These are phyloP conservation scores for Diorhabda carinulata DNA, from an alignment of 1,140 invertebrate genomes.

Conservation along the genomic window DNA sequence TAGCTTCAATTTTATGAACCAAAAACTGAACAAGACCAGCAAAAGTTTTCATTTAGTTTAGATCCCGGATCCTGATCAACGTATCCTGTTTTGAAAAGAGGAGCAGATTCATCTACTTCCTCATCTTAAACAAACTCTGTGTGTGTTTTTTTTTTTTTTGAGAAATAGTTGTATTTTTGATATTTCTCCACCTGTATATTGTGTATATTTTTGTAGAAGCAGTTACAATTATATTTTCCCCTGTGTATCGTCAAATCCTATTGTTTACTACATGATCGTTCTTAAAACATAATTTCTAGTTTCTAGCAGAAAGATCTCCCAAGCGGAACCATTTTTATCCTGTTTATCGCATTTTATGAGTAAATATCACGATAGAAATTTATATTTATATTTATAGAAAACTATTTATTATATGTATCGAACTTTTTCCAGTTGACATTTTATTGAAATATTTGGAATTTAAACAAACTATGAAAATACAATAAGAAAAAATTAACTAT, in stretches of 20 bases:
- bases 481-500: too few species aligned
- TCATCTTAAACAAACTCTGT: neutral
- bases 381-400: too few species aligned
- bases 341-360: too few species aligned
- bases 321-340: too few species aligned
- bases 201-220: constrained; percentile 40
- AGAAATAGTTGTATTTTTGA: constrained; percentile 38
- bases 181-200: constrained; percentile 40
- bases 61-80: neutral
- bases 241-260: constrained; percentile 11
- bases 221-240: constrained; percentile 21
- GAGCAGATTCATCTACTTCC: constrained; percentile 13
- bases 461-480: too few species aligned
- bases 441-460: too few species aligned
- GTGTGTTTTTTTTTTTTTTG: constrained; percentile 15
- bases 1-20: constrained; percentile 1
- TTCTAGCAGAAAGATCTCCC: too few species aligned
- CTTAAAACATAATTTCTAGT: neutral
- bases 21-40: constrained; percentile 49
- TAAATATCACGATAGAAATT: too few species aligned
- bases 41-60: constrained; percentile 12
- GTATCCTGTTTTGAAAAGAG: constrained; percentile 2
- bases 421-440: too few species aligned
- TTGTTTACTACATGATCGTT: neutral
- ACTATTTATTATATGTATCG: too few species aligned